A percentile compares a stretch with the other conserved stretches of the same genome.
Evolutionary conservation across 2,113 vertebrate species (phyloP).

Genomic region (Ornithorhynchus anatinus): DNA sequence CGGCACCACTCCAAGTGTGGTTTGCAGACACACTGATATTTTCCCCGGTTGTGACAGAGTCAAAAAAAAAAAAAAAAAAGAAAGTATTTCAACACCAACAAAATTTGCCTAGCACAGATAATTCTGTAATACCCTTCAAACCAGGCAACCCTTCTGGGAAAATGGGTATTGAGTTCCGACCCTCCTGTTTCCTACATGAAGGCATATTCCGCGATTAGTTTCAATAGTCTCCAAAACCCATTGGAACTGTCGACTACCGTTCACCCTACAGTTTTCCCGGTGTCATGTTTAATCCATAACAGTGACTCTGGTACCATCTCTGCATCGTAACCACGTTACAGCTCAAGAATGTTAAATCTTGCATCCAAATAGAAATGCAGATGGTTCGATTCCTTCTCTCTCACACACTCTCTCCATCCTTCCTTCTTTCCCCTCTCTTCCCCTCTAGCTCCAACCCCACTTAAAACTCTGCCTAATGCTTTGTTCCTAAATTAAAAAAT

Average conservation of each 20-base stretch:
- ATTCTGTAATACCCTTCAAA: slow-evolving; percentile 29
- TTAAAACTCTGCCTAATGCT: too few species aligned
- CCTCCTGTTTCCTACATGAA: slow-evolving; percentile 10
- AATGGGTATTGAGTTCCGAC: slow-evolving; percentile 12
- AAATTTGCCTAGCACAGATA: slow-evolving; percentile 26
- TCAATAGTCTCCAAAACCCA: slow-evolving; percentile 11
- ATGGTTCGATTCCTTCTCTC: not conserved
- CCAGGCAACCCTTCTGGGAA: not conserved
- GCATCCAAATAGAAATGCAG: not conserved
- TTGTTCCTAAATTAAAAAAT: too few species aligned
- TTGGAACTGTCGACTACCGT: slow-evolving; percentile 8
- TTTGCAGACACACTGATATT: slow-evolving; percentile 17
- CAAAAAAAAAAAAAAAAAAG: slow-evolving; percentile 23
- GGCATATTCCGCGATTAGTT: slow-evolving; percentile 25
- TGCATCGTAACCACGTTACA: not conserved
- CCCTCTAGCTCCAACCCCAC: too few species aligned
- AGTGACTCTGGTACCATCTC: not conserved
- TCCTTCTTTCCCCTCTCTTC: too few species aligned
- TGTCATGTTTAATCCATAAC: slow-evolving; percentile 12
- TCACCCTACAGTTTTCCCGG: slow-evolving; percentile 6
- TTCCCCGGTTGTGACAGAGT: slow-evolving; percentile 8
- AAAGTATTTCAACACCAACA: slow-evolving; percentile 26
- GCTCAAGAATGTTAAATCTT: not conserved
- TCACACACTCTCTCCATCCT: too few species aligned
- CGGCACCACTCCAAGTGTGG: not conserved